Evolutionary conservation across 2,113 vertebrate genomes (phyloP), one percentile per base, ranked within the genome.

Genomic region (Odocoileus hemionus): DNA sequence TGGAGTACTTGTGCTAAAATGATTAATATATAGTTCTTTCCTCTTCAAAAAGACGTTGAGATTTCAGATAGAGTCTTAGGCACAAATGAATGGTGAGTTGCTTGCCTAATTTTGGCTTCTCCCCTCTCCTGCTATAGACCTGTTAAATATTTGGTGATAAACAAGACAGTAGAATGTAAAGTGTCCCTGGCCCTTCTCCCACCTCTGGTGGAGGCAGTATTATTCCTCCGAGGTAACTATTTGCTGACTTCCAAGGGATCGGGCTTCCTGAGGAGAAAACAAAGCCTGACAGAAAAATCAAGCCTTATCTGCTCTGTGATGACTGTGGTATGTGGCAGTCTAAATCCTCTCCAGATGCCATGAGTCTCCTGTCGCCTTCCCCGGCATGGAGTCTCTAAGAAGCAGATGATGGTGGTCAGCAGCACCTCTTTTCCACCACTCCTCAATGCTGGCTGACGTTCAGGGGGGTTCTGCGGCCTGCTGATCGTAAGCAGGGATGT

Each of bases 391-490:
- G 74, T 60, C 50, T 89, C 33, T 79, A 7, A 11, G 12, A 47
- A 55, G n/a, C 60, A 23, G 47, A 17, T 0, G 2, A 2, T 8
- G 15, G 17, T 12, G 12, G 0, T 58, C 25, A 43, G 36, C 36
- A 8, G 1, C 1, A 5, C 67, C 57, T 88, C n/a, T 67, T 39
- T 47, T 60, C 74, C 13, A 6, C 23, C 6, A 1, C 9, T 5
- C 60, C 28, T 78, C 83, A 23, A 15, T 16, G 28, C 23, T 60
- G 79, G 50, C 50, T 19, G 25, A 52, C 10, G 4, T 16, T 50
- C 54, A 57, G 28, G 15, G n/a, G n/a, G 4, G 6, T 36, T 70
- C 28, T 82, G 54, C 21, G 30, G 16, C 36, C 55, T 14, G n/a
- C 83, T 55, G 1, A 79, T 88, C 39, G 83, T 43, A 43, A 45